phyloP scores from a whole-genome alignment of 1,140 invertebrate genomes.

The Triops longicaudatus region DNA sequence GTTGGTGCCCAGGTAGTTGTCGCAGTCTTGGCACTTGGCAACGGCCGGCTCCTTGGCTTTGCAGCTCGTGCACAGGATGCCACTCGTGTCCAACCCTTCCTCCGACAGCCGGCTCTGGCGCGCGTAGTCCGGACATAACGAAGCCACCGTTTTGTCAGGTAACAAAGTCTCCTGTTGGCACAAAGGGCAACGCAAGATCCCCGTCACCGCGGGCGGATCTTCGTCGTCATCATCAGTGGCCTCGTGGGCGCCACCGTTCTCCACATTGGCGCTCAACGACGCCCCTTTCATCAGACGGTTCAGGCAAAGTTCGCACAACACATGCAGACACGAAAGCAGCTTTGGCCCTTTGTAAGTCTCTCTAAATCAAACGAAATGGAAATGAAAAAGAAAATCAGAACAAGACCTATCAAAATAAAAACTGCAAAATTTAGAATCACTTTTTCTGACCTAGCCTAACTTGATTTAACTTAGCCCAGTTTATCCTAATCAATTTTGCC shows the following conservation, averaged over 20 bases:
- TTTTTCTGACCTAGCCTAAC: too few species aligned
- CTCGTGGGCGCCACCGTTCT: constrained; percentile 46
- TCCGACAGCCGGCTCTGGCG: background rate
- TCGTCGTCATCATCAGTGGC: background rate
- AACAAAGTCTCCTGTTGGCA: constrained; percentile 67
- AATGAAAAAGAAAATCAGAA: too few species aligned
- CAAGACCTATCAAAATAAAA: too few species aligned
- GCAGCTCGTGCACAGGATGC: constrained; percentile 72
- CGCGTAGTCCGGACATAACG: background rate
- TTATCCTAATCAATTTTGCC: too few species aligned
- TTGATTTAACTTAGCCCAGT: too few species aligned
- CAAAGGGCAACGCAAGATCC: constrained; percentile 51
- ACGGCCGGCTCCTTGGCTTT: constrained; percentile 82
- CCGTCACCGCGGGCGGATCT: constrained; percentile 16
- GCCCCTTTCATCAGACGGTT: constrained; percentile 47
- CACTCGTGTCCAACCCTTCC: background rate
- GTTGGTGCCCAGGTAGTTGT: constrained; percentile 83
- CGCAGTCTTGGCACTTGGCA: constrained; percentile 83
- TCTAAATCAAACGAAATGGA: constrained; percentile 42
- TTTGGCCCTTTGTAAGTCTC: constrained; percentile 67
- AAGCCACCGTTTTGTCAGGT: background rate
- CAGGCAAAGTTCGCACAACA: constrained; percentile 82
- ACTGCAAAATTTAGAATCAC: too few species aligned
- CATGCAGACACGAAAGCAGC: constrained; percentile 82
- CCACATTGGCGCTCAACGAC: constrained; percentile 57